Percentiles rank a stretch among this genome's conserved stretches.
phyloP scores from a whole-genome alignment of 1,140 invertebrate species.

The Trinorchestia longiramus region DNA sequence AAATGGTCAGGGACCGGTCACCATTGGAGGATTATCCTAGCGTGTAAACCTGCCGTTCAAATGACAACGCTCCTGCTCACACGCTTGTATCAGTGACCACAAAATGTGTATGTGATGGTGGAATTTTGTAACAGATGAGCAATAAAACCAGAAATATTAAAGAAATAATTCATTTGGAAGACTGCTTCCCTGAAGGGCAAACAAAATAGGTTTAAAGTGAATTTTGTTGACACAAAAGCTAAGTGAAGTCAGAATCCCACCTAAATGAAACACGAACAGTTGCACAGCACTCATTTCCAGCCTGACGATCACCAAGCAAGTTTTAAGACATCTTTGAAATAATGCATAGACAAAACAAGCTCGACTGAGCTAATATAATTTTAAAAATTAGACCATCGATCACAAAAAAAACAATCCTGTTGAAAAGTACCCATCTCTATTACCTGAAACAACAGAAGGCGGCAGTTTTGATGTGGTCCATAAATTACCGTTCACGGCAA shows the following conservation, averaged over 20 bases:
- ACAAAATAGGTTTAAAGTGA: neutral
- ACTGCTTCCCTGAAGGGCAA: neutral
- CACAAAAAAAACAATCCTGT: neutral
- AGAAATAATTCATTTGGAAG: neutral
- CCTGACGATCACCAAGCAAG: no score
- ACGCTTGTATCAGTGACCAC: neutral
- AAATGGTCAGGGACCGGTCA: neutral
- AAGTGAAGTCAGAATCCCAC: no score
- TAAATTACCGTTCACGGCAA: neutral
- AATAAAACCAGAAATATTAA: neutral
- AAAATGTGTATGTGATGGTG: neutral
- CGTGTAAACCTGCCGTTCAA: neutral
- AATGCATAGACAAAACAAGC: no score
- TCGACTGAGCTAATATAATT: no score
- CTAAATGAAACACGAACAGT: no score
- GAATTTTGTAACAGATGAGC: neutral
- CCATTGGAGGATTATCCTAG: neutral
- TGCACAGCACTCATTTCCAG: no score
- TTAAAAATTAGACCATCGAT: neutral
- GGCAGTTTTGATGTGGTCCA: neutral
- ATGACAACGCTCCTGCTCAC: neutral
- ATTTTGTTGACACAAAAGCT: neutral
- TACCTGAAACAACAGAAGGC: neutral
- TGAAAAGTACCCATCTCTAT: no score
- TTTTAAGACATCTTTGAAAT: no score